These are phyloP conservation scores for Ophioninae sp. DNA, from an alignment of 2,888 invertebrate species.

Conservation along the genomic window DNA sequence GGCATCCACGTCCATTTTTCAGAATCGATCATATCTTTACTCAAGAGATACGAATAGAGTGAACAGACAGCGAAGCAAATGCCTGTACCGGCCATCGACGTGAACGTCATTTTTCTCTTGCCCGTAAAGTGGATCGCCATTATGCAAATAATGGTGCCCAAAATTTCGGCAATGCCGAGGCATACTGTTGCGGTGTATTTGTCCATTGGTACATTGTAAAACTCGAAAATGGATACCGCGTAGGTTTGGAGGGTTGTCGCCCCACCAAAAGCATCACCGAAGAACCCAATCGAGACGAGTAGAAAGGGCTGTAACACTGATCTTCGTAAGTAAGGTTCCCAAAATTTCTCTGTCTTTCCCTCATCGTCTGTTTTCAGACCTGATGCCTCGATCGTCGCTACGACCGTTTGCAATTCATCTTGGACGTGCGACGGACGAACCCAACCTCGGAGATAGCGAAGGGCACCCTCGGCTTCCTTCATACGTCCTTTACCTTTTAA, in stretches of 20 bases:
- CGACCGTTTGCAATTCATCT: constrained; percentile 83
- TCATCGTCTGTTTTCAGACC: constrained; percentile 30
- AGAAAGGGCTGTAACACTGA: constrained; percentile 87
- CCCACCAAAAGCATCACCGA: constrained; percentile 89
- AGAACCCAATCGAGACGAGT: constrained; percentile 86
- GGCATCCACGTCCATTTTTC: constrained; percentile 85
- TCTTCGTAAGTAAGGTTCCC: constrained; percentile 82
- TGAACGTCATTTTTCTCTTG: constrained; percentile 86
- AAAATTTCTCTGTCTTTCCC: constrained; percentile 66
- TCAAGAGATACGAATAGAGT: constrained; percentile 81
- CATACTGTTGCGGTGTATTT: constrained; percentile 89
- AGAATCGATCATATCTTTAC: constrained; percentile 54
- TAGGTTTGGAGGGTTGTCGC: constrained; percentile 88
- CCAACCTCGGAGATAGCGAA: constrained; percentile 93
- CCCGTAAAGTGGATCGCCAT: constrained; percentile 87
- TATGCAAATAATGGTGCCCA: constrained; percentile 86
- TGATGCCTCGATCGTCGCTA: constrained; percentile 79
- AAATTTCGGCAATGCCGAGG: constrained; percentile 87
- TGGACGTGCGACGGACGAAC: constrained; percentile 84
- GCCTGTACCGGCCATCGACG: constrained; percentile 86
- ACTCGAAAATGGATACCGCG: constrained; percentile 88
- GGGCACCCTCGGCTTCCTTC: constrained; percentile 85
- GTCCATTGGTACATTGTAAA: constrained; percentile 88
- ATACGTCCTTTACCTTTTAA: constrained; percentile 83
- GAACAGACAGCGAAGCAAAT: constrained; percentile 85